These are phyloP conservation scores for Tychaedon coryphoeus DNA, from an alignment of 2,113 vertebrate species.

Conservation along the genomic window DNA sequence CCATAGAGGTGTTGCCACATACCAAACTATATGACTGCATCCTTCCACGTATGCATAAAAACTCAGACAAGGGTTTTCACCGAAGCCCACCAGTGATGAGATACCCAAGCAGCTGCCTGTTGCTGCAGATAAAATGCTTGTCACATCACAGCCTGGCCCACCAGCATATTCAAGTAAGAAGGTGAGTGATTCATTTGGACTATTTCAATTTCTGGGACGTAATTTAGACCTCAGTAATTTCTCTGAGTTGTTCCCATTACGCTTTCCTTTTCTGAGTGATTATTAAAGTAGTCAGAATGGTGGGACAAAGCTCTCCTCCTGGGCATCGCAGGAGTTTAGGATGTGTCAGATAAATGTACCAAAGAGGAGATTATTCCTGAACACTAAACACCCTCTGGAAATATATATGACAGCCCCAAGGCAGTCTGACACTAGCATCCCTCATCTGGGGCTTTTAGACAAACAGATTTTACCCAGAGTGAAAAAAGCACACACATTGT, in stretches of 20 bases:
- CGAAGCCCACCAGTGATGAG: not conserved
- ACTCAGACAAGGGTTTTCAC: not conserved
- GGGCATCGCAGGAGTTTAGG: not conserved
- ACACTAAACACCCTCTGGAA: conserved; percentile 11
- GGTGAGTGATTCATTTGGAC: not conserved
- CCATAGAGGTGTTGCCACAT: not conserved
- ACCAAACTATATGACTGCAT: not conserved
- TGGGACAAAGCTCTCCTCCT: not conserved
- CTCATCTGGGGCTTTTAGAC: conserved; percentile 32
- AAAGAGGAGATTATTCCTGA: conserved; percentile 16
- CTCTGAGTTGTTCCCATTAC: not conserved
- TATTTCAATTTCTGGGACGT: not conserved
- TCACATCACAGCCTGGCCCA: not conserved
- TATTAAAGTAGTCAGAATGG: not conserved
- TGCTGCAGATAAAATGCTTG: not conserved
- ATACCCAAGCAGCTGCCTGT: not conserved
- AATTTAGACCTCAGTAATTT: not conserved
- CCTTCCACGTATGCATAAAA: not conserved
- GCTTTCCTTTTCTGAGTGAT: not conserved
- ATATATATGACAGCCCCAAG: conserved; percentile 11
- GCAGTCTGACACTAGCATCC: conserved; percentile 13
- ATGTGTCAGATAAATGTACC: conserved; percentile 29
- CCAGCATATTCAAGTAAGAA: not conserved
- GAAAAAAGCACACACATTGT: conserved; percentile 14
- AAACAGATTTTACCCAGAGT: conserved; percentile 51